These are phyloP conservation scores for Drosophila ironensis DNA, from an alignment of 1,140 invertebrate species.

Conservation along the genomic window DNA sequence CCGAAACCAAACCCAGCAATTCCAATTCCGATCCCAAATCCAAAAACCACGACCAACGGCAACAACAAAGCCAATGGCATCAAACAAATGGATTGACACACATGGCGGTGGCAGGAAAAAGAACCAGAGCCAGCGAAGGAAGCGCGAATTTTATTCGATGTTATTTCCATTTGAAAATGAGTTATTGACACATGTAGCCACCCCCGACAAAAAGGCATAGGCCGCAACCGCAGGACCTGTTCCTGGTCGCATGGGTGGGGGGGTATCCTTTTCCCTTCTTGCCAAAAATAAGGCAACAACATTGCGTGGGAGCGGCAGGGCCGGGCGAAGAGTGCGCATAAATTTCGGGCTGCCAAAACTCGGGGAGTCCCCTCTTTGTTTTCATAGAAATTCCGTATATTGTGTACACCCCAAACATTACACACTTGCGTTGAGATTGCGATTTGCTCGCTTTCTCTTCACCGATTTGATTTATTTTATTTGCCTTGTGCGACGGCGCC, in stretches of 20 bases:
- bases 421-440: constrained; percentile 63
- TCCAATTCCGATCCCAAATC: background rate
- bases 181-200: constrained; percentile 69
- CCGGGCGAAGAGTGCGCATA: constrained; percentile 58
- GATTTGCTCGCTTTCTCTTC: constrained; percentile 69
- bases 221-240: constrained; percentile 40
- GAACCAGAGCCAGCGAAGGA: constrained; percentile 10
- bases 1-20: background rate
- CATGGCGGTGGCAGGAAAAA: constrained; percentile 37
- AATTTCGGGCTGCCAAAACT: constrained; percentile 60
- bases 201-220: constrained; percentile 39
- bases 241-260: background rate
- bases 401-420: constrained; percentile 13
- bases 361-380: constrained; percentile 55
- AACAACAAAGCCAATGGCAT: constrained; percentile 8
- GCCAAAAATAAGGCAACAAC: constrained; percentile 10
- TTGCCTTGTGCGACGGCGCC: constrained; percentile 78
- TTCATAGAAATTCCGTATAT: too few relatives aligned
- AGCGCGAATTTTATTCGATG: constrained; percentile 79
- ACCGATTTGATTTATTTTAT: constrained; percentile 81
- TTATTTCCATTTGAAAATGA: constrained; percentile 79
- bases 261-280: background rate
- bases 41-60: background rate
- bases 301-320: constrained; percentile 61
- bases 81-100: constrained; percentile 52